phyloP scores from a whole-genome alignment of 1,140 invertebrate genomes.

The Ceratina japonica region DNA sequence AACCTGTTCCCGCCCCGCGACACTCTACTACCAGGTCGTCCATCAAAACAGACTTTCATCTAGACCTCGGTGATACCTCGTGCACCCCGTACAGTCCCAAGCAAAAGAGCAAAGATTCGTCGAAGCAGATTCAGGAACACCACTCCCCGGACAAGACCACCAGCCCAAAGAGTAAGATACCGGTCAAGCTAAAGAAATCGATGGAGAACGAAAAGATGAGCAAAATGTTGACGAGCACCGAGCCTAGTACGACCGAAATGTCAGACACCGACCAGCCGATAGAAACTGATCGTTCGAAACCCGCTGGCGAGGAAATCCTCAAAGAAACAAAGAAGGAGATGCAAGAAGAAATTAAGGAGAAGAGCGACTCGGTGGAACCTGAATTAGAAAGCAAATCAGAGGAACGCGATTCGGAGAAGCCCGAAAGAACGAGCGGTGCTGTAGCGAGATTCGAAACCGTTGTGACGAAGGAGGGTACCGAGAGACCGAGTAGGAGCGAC shows the following conservation, averaged over 20 bases:
- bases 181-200: slow-evolving; percentile 73
- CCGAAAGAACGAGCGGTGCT: slow-evolving; percentile 49
- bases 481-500: not conserved
- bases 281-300: not conserved
- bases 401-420: slow-evolving; percentile 45
- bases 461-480: not conserved
- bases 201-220: slow-evolving; percentile 36
- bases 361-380: not conserved
- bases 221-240: not conserved
- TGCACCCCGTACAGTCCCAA: slow-evolving; percentile 48
- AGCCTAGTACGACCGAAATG: not conserved
- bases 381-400: not conserved
- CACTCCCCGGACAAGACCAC: slow-evolving; percentile 46
- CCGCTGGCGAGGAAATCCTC: not conserved
- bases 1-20: slow-evolving; percentile 76
- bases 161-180: slow-evolving; percentile 76
- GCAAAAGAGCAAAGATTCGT: slow-evolving; percentile 46
- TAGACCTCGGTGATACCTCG: slow-evolving; percentile 69
- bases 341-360: not conserved
- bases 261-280: not conserved
- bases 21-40: slow-evolving; percentile 71
- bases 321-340: not conserved
- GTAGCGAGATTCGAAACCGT: slow-evolving; percentile 38
- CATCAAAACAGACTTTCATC: slow-evolving; percentile 71
- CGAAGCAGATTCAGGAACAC: slow-evolving; percentile 40